These are phyloP conservation scores for Mastomys natalensis DNA, from an alignment of 2,113 vertebrate genomes.

Conservation along the genomic window DNA sequence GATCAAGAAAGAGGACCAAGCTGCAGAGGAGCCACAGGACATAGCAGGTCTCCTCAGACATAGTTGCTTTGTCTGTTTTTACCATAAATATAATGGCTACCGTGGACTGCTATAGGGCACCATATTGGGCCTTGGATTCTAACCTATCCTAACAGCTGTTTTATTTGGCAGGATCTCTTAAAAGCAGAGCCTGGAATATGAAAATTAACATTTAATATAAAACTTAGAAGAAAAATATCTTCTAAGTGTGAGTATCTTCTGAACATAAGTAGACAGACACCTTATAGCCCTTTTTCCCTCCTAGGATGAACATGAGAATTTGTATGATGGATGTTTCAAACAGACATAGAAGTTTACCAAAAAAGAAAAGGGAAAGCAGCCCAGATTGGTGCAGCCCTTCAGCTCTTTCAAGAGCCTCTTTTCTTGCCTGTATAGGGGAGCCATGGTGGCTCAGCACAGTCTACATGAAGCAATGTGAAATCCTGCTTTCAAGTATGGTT, in stretches of 20 bases:
- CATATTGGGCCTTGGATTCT: background rate
- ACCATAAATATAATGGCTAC: background rate
- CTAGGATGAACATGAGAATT: background rate
- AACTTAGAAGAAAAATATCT: background rate
- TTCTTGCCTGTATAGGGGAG: accelerated
- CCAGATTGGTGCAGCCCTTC: background rate
- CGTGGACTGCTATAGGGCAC: background rate
- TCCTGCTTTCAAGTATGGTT: background rate
- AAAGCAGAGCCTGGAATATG: background rate
- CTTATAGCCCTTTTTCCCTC: background rate
- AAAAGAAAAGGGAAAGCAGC: background rate
- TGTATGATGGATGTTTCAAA: background rate
- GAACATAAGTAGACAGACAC: background rate
- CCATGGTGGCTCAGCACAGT: background rate
- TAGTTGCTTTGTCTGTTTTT: background rate
- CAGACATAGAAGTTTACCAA: background rate
- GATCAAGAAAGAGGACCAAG: background rate
- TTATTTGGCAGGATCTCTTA: background rate
- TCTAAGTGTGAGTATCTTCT: too few relatives aligned
- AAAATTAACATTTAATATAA: background rate
- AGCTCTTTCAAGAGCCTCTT: background rate
- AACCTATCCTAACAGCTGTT: background rate
- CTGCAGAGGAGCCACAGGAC: background rate
- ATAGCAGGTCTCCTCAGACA: background rate
- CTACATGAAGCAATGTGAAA: background rate